Base-by-base conservation (phyloP, 2,888 invertebrate species). In the Beris morrisii region DNA sequence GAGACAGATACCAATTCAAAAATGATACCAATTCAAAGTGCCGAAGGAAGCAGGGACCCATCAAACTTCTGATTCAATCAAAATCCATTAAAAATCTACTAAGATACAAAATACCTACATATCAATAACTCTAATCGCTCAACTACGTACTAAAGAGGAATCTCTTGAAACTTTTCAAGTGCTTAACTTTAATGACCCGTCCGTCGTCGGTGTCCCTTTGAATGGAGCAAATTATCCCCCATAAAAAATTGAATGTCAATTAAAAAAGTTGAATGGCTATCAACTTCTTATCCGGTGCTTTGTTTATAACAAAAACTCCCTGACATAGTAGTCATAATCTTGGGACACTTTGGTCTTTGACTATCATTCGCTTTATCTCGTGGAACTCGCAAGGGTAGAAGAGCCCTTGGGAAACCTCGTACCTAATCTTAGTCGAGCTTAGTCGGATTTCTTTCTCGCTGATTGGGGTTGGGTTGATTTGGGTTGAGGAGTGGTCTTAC, bases 241-340 rank as follows among this genome's bases (percentile, higher is more conserved):
- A 61, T 61, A 61, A 61, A 61, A 61, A 61, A 61, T 61, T 61
- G 61, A 61, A 61, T 61, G 61, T 61, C 61, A 52, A 61, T 61
- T 61, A 61, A 61, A 59, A 59, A 59, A 59, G 48, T 50, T 30
- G 15, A 52, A 61, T 61, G 61, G 52, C 61, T 38, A 61, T 32
- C 61, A 61, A 52, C 50, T 61, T 50, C 38, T 43, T 52, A 31
- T 61, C 15, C 22, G 12, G 12, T 44, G n/a, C 38, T 50, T 53
- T 53, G 53, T 30, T 6, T 30, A 30, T 53, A 38, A 38, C 38
- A 38, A 38, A 9, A 38, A 38, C 7, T 38, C 4, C 9, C 38
- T 50, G 61, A n/a, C 9, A 22, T 22, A 52, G 61, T 38, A 32
- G 50, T 61, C 61, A 61, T 61, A 61, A 61, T 61, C 61, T 61